These are phyloP conservation scores for Planococcus citri DNA, from an alignment of 1,140 invertebrate species.

Conservation along the genomic window DNA sequence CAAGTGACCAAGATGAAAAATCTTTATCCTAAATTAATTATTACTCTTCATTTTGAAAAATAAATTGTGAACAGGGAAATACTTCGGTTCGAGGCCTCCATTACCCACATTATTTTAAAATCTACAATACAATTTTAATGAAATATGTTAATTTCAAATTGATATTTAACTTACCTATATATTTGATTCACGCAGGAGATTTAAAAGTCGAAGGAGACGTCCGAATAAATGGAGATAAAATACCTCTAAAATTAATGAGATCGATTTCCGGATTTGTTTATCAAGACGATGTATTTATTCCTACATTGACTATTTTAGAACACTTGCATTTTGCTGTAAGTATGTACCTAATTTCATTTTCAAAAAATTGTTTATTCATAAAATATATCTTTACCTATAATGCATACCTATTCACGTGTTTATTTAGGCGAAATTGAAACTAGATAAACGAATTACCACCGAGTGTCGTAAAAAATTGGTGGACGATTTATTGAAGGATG, in stretches of 20 bases:
- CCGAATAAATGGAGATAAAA: conserved; percentile 13
- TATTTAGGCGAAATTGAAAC: conserved; percentile 67
- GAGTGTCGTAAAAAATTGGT: conserved; percentile 50
- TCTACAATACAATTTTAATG: too few species aligned
- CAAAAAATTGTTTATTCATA: too few species aligned
- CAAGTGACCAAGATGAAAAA: too few species aligned
- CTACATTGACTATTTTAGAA: conserved; percentile 72
- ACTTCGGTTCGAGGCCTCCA: too few species aligned
- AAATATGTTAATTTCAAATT: too few species aligned
- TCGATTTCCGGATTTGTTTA: conserved; percentile 74
- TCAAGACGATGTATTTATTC: conserved; percentile 84
- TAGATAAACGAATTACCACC: conserved; percentile 50
- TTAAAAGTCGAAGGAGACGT: conserved; percentile 12
- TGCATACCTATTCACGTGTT: too few species aligned
- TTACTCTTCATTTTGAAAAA: too few species aligned
- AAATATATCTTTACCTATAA: background rate
- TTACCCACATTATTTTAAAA: too few species aligned
- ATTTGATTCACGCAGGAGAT: conserved; percentile 22
- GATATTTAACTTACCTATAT: too few species aligned
- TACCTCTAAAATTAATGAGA: background rate
- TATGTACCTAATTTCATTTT: background rate
- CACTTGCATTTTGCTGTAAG: conserved; percentile 79
- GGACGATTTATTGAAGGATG: conserved; percentile 50
- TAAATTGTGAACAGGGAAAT: too few species aligned
- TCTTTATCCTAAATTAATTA: too few species aligned